Evolutionary conservation across 2,888 invertebrate genomes (phyloP).

Genomic region (Drosophila anomelani): DNA sequence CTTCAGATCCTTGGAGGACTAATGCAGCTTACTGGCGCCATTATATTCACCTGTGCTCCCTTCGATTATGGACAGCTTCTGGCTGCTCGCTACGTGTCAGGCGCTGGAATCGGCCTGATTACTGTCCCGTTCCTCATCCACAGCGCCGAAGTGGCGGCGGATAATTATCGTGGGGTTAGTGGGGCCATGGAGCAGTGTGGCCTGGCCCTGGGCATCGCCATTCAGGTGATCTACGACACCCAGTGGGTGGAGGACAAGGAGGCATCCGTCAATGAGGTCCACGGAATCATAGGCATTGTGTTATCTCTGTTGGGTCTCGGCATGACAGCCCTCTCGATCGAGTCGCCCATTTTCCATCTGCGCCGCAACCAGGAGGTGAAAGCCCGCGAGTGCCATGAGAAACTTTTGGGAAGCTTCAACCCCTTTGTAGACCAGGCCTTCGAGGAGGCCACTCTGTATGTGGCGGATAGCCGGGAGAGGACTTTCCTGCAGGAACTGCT

Average conservation of each 20-base stretch:
- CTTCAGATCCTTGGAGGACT: constrained; percentile 24
- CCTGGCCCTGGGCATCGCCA: constrained; percentile 64
- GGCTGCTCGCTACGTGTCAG: constrained; percentile 75
- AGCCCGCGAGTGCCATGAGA: constrained; percentile 61
- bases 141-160: constrained; percentile 68
- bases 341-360: constrained; percentile 75
- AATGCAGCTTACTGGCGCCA: constrained; percentile 64
- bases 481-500: constrained; percentile 40
- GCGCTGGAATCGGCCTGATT: constrained; percentile 73
- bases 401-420: constrained; percentile 50
- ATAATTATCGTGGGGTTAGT: constrained; percentile 62
- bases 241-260: constrained; percentile 43
- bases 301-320: constrained; percentile 57
- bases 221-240: constrained; percentile 69
- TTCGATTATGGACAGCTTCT: constrained; percentile 56
- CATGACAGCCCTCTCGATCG: constrained; percentile 51
- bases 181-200: constrained; percentile 67
- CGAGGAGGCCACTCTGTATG: constrained; percentile 64
- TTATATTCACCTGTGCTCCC: constrained; percentile 68
- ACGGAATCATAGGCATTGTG: constrained; percentile 70
- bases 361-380: constrained; percentile 52
- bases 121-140: constrained; percentile 72
- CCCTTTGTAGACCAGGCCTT: constrained; percentile 6
- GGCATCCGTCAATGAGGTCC: constrained; percentile 58
- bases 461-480: constrained; percentile 53